A percentile compares a stretch with the other conserved stretches of the same genome.
Conservation (phyloP, 2,113 vertebrate genomes). For the Upupa epops region DNA sequence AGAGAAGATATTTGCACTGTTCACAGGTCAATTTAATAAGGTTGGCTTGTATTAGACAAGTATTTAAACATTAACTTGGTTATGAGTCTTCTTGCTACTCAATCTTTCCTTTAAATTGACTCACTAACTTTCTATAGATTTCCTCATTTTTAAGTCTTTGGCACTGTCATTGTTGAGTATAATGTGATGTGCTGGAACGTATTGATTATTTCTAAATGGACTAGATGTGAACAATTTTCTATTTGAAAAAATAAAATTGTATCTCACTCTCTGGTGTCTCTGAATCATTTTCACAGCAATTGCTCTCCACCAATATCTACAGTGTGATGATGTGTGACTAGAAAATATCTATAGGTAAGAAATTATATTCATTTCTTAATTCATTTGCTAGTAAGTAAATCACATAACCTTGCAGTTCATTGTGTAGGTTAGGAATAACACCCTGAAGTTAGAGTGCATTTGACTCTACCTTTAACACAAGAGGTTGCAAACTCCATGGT, state of each 20-base stretch:
- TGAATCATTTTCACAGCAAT: background rate
- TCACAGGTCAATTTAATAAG: background rate
- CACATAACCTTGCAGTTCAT: background rate
- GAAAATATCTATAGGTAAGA: background rate
- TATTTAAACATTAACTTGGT: constrained; percentile 34
- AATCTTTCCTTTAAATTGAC: constrained; percentile 42
- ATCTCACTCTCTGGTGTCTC: background rate
- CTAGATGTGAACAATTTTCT: constrained; percentile 58
- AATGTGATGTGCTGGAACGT: constrained; percentile 2
- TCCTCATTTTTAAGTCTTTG: constrained; percentile 42
- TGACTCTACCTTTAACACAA: background rate
- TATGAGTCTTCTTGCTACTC: constrained; percentile 26
- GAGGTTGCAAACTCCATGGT: background rate
- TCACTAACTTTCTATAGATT: constrained; percentile 28
- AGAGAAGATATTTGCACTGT: background rate
- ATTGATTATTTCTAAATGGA: constrained; percentile 34
- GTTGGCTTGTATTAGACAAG: constrained; percentile 1
- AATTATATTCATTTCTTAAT: background rate
- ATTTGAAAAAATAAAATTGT: constrained; percentile 61
- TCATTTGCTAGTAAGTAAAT: background rate
- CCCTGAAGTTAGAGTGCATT: background rate
- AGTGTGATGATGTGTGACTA: background rate
- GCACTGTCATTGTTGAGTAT: background rate
- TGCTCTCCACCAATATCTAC: background rate
- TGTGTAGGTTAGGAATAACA: background rate